These are phyloP conservation scores for Pterobdella sp. DNA, from an alignment of 2,888 invertebrate species.

Conservation along the genomic window DNA sequence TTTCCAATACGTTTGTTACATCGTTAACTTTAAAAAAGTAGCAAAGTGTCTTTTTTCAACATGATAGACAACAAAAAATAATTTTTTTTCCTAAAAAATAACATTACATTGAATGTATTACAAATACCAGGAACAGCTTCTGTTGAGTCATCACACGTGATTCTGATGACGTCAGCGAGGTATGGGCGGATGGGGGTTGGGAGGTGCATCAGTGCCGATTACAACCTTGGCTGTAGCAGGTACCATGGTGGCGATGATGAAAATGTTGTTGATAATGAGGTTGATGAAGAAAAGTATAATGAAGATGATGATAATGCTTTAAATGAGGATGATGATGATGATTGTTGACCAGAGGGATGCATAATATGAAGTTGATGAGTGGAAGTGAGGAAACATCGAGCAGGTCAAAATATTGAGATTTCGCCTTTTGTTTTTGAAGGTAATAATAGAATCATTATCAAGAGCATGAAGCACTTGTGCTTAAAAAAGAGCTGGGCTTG, in stretches of 20 bases:
- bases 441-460: too few relatives aligned
- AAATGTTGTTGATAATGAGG: neutral
- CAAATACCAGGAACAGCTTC: neutral
- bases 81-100: too few relatives aligned
- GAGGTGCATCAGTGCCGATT: neutral
- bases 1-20: too few relatives aligned
- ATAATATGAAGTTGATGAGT: neutral
- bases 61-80: too few relatives aligned
- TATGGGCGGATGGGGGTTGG: neutral
- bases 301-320: neutral
- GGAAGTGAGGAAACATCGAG: too few relatives aligned
- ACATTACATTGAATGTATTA: too few relatives aligned
- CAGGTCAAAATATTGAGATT: too few relatives aligned
- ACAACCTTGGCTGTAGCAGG: neutral
- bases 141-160: neutral
- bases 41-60: too few relatives aligned
- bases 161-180: neutral
- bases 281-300: neutral
- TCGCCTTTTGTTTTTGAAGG: too few relatives aligned
- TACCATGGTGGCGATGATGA: neutral
- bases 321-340: neutral
- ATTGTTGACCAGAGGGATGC: neutral
- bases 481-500: too few relatives aligned
- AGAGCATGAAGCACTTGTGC: too few relatives aligned
- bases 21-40: too few relatives aligned